Evolutionary conservation across 2,888 invertebrate species (phyloP).

Genomic region (Diachrysia chrysitis): DNA sequence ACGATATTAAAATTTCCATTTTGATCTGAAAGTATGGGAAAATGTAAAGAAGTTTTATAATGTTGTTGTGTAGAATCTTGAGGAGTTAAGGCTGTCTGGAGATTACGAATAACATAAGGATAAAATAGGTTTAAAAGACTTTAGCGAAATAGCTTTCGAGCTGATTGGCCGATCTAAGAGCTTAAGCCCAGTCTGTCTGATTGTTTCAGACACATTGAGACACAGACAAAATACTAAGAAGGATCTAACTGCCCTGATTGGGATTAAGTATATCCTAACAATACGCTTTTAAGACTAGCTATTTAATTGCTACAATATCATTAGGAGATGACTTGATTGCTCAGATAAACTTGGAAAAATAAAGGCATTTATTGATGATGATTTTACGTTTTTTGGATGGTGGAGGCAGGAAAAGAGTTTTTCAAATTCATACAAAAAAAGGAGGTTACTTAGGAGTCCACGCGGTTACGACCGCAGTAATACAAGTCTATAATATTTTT

Average conservation of each 20-base stretch:
- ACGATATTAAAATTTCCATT: conserved; percentile 55
- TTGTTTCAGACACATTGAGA: conserved; percentile 2
- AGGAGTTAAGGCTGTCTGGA: background rate
- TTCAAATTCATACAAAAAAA: too few relatives aligned
- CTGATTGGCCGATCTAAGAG: conserved; percentile 1
- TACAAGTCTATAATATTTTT: too few relatives aligned
- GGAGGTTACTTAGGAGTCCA: too few relatives aligned
- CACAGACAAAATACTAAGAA: background rate
- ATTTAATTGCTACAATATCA: background rate
- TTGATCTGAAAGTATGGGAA: conserved; percentile 37
- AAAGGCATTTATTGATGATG: too few relatives aligned
- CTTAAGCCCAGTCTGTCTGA: background rate
- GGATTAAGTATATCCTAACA: background rate
- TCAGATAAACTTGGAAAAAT: background rate
- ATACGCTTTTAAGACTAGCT: background rate
- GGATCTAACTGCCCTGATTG: background rate
- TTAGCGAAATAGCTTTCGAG: conserved; percentile 17
- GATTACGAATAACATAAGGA: background rate
- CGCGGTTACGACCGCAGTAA: too few relatives aligned
- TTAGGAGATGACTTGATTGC: background rate
- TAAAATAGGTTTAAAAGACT: background rate
- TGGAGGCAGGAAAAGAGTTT: too few relatives aligned
- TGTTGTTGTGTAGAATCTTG: conserved; percentile 7
- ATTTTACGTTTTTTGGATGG: too few relatives aligned
- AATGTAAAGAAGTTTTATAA: conserved; percentile 34